A percentile compares a stretch with the other conserved stretches of the same genome.
These are phyloP conservation scores for Chaenodraco wilsoni DNA, from an alignment of 2,797 vertebrate species.

Conservation along the genomic window DNA sequence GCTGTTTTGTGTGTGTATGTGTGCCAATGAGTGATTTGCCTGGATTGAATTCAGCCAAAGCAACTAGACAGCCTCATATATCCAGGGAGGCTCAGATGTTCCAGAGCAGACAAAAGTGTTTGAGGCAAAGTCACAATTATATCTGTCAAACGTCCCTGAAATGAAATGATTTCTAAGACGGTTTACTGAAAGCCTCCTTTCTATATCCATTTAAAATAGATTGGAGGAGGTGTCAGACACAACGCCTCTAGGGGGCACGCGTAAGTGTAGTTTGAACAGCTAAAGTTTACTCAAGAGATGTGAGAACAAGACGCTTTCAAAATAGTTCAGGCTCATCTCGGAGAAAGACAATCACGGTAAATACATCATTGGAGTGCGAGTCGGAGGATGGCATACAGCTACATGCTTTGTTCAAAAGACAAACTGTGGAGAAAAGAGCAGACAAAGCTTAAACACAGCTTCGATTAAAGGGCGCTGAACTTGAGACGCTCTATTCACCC, in stretches of 20 bases:
- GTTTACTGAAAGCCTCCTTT: conserved; percentile 50
- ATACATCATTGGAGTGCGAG: conserved; percentile 44
- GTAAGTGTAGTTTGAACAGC: conserved; percentile 29
- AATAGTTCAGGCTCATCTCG: not conserved
- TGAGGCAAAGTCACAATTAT: conserved; percentile 51
- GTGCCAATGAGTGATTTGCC: conserved; percentile 40
- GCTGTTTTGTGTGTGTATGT: conserved; percentile 39
- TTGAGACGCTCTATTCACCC: conserved; percentile 41
- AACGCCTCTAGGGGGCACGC: conserved; percentile 1
- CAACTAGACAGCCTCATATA: conserved; percentile 65
- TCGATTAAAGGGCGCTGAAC: conserved; percentile 49
- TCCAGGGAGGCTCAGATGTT: conserved; percentile 48
- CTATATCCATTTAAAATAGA: conserved; percentile 38
- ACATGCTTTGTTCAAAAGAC: conserved; percentile 19
- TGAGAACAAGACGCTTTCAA: conserved; percentile 17
- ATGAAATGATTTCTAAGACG: conserved; percentile 65
- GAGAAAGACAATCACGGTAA: conserved; percentile 25
- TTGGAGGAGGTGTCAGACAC: conserved; percentile 25
- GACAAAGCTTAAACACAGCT: conserved; percentile 38
- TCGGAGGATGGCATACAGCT: conserved; percentile 1
- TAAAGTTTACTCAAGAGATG: conserved; percentile 9
- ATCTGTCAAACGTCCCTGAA: conserved; percentile 68
- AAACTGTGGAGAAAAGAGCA: conserved; percentile 31
- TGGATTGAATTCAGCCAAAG: conserved; percentile 54
- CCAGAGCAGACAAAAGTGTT: conserved; percentile 58